Base-by-base conservation (phyloP, 1,140 invertebrate genomes). In the Geopemphigus sp. region DNA sequence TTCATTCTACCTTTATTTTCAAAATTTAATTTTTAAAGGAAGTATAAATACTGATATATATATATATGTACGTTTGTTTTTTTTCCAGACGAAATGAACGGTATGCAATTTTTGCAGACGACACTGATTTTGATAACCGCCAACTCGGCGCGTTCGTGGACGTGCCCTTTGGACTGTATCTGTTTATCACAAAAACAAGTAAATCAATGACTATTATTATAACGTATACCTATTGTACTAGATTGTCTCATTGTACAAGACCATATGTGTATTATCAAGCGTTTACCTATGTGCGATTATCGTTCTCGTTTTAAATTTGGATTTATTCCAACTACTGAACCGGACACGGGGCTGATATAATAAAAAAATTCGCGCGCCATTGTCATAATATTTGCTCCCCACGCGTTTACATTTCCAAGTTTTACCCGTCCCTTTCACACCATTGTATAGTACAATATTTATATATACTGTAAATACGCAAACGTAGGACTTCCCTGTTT, bases 141-240 rank as follows among this genome's bases (percentile, higher is more conserved):
- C 17, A 63, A 83, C 26, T 80, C 29, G 5, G 57, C 14, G 56
- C 56, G 0, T 1, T 78, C 74, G 15, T 78, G 74, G 74, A 14
- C 83, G 24, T 94, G 92, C 84, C 91, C 91, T 81, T 85, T 88
- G 82, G 90, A 92, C 86, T 93, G 92, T 86, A 93, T 93, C 84
- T 93, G 92, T 85, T 88, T 93, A 59, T 93, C 92, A 70, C 90
- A 91, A 83, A 92, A 92, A 83, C 92, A 94, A 90, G 92, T 93
- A 89, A 87, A 83, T 83, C 50, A 29, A n/a, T 14, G 29, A 63
- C 10, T 29, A 59, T 59, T 73, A 15, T n/a, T 54, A n/a, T 17
- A 22, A 47, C 45, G 14, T 1, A 59, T 24, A 8, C 3, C 32
- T 39, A 39, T 39, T 39, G 32, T 39, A 39, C 32, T 39, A 39